Conservation (phyloP, 2,888 invertebrate species). For the Drosophila percnosoma region DNA sequence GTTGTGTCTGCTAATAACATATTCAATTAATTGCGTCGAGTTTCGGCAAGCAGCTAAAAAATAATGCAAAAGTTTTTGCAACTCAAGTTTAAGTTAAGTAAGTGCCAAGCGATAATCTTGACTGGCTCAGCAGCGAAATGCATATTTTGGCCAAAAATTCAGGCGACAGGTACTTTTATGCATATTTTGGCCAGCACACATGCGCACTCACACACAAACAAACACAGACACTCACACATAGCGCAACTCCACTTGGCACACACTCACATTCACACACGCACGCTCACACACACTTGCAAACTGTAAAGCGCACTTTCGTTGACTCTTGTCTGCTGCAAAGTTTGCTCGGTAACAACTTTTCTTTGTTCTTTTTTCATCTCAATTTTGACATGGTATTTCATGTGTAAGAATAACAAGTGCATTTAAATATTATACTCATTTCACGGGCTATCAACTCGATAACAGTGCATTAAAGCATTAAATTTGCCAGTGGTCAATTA, state of each 20-base stretch:
- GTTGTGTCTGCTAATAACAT: conserved; percentile 56
- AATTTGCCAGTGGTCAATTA: conserved; percentile 33
- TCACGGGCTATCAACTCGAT: conserved; percentile 32
- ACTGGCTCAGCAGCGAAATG: conserved; percentile 8
- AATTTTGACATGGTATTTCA: conserved; percentile 10
- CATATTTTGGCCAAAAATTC: conserved; percentile 6
- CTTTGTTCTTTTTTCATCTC: background rate
- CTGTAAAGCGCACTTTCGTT: conserved; percentile 23
- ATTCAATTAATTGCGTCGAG: conserved; percentile 60
- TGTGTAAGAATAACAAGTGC: conserved; percentile 1
- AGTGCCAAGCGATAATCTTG: conserved; percentile 22
- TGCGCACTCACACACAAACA: conserved; percentile 26
- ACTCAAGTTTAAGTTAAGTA: conserved; percentile 20
- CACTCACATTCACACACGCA: conserved; percentile 1
- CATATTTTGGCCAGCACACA: conserved; percentile 57
- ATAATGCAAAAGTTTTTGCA: conserved; percentile 31
- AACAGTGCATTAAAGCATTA: conserved; percentile 46
- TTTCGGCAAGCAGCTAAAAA: conserved; percentile 16
- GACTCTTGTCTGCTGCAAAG: conserved; percentile 15
- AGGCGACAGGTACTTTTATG: conserved; percentile 51
- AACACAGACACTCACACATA: conserved; percentile 14
- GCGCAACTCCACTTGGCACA: conserved; percentile 20
- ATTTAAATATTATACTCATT: conserved; percentile 25
- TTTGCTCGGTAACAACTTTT: conserved; percentile 5
- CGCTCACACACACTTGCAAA: conserved; percentile 7